phyloP scores from a whole-genome alignment of 2,113 vertebrate species.

The Acinonyx jubatus region DNA sequence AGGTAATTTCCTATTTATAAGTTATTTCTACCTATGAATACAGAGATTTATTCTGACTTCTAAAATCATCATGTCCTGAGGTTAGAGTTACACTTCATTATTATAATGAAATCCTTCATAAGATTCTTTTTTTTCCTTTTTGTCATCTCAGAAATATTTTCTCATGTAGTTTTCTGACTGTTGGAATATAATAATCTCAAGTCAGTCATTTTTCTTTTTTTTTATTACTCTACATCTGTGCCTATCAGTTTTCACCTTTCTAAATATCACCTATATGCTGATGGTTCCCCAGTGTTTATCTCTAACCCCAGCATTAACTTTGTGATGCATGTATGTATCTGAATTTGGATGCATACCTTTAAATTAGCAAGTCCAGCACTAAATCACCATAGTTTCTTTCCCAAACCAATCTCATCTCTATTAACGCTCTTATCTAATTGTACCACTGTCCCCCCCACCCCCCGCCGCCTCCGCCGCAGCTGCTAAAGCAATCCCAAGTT shows the following conservation, averaged over 20 bases:
- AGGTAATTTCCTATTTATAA: neutral
- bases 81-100: neutral
- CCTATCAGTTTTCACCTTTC: neutral
- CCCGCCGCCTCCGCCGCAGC: no score
- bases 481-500: neutral
- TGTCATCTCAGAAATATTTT: constrained; percentile 36
- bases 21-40: constrained; percentile 26
- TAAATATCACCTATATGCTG: neutral
- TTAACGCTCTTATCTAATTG: neutral
- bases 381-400: neutral
- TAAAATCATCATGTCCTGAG: constrained; percentile 30
- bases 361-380: neutral
- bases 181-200: constrained; percentile 26
- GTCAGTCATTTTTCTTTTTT: neutral
- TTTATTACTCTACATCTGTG: neutral
- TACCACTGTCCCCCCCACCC: neutral
- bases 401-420: neutral
- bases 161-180: neutral
- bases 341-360: neutral
- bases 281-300: neutral
- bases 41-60: constrained; percentile 32
- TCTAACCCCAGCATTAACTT: neutral
- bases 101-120: neutral
- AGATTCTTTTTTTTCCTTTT: neutral
- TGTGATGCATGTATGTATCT: neutral